A percentile compares a stretch with the other conserved stretches of the same genome.
These are phyloP conservation scores for Propithecus deckenii DNA, from an alignment of 2,797 vertebrate genomes.

Conservation along the genomic window DNA sequence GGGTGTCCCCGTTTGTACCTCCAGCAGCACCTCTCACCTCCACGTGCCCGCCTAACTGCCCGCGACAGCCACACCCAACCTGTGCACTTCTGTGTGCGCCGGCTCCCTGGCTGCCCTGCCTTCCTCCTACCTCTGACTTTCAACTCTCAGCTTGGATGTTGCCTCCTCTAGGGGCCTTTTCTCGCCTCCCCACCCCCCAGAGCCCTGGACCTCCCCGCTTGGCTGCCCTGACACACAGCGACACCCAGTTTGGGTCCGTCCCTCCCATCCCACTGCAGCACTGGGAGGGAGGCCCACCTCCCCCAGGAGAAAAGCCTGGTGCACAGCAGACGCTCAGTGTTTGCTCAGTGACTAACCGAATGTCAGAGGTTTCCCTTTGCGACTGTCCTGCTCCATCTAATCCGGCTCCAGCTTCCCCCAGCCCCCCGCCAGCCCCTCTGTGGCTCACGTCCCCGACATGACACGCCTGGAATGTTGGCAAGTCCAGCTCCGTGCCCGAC, in stretches of 20 bases:
- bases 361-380: background rate
- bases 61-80: background rate
- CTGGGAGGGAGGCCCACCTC: background rate
- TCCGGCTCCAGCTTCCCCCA: background rate
- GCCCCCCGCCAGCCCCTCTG: background rate
- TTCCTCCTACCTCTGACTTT: background rate
- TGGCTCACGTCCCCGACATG: background rate
- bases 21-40: background rate
- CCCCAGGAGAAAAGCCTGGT: background rate
- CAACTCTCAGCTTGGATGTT: background rate
- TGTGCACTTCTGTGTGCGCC: background rate
- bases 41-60: accelerated
- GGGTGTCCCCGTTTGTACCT: background rate
- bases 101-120: background rate
- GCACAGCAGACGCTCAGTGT: background rate
- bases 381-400: accelerated
- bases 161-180: background rate
- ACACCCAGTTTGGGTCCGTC: background rate
- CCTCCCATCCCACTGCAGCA: accelerated
- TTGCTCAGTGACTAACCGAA: background rate
- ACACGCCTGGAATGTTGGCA: accelerated
- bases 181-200: background rate
- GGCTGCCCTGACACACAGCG: background rate
- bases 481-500: background rate
- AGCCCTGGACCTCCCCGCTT: background rate